Base-by-base conservation (phyloP, 2,113 vertebrate species). In the Petroica traversi region DNA sequence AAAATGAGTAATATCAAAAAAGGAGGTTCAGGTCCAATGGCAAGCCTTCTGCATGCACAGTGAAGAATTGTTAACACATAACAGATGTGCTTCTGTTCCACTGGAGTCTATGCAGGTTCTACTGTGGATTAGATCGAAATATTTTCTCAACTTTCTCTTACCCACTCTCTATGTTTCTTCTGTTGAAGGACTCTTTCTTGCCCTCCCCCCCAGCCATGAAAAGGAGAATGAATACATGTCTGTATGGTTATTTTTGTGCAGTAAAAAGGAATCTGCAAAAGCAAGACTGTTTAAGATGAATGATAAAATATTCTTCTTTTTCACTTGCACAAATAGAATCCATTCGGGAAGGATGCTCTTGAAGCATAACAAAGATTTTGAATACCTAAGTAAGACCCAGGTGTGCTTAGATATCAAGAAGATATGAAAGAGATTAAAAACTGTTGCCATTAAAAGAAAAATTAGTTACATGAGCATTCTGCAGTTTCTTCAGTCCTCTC, bases 381-480 rank as follows among this genome's bases (percentile, higher is more conserved):
- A 88, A 92, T 68, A 69, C 18, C 69, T 78, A 93, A 81, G 41
- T 84, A 78, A 87, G 58, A 87, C 20, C 40, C 73, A 93, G 71
- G 94, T 92, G 85, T 88, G 93, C 62, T 75, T 48, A 81, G 66
- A 91, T 49, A 94, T 31, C 85, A 76, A 66, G 15, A 84, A 92
- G 75, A 93, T 1, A 2, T 61, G 57, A 81, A 95, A 88, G 59
- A 94, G 82, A 97, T 90, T 90, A 96, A 97, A 92, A 92, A 33
- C 9, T 69, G 41, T 74, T 2, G 17, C 57, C 19, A 69, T 96
- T 91, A 85, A 88, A 88, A 90, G 76, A 88, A 40, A 85, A 92
- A 83, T 92, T 82, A 95, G 49, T 81, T 94, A 88, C 6, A 36
- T 33, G 94, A 92, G 43, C 19, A 45, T 74, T 90, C 80, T 69